phyloP scores from a whole-genome alignment of 2,888 invertebrate genomes.

The Lasius fuliginosus region DNA sequence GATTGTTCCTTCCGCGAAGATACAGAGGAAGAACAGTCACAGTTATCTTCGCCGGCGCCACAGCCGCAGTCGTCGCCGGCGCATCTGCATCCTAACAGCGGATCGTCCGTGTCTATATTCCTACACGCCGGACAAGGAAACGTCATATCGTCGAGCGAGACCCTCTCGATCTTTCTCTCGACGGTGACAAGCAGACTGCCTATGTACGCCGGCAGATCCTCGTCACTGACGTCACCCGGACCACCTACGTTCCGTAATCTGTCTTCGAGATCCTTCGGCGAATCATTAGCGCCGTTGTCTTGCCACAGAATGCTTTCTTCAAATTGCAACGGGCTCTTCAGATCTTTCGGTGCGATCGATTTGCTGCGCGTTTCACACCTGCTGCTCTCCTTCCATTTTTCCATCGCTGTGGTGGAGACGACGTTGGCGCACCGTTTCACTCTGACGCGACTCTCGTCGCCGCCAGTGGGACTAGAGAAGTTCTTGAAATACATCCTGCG shows the following conservation, averaged over 20 bases:
- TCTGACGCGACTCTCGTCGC: slow-evolving; percentile 73
- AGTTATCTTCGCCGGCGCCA: slow-evolving; percentile 77
- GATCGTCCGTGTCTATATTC: slow-evolving; percentile 85
- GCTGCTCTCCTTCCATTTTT: slow-evolving; percentile 82
- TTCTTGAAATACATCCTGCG: slow-evolving; percentile 72
- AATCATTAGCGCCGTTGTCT: slow-evolving; percentile 32
- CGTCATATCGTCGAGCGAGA: slow-evolving; percentile 89
- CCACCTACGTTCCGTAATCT: slow-evolving; percentile 68
- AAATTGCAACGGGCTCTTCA: slow-evolving; percentile 82
- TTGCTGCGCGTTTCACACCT: slow-evolving; percentile 80
- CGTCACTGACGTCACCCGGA: slow-evolving; percentile 84
- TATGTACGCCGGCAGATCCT: slow-evolving; percentile 89
- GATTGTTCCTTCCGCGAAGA: slow-evolving; percentile 82
- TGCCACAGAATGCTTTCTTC: slow-evolving; percentile 76
- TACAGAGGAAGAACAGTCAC: slow-evolving; percentile 76
- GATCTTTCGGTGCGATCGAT: slow-evolving; percentile 78
- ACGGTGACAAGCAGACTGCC: slow-evolving; percentile 90
- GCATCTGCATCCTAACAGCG: slow-evolving; percentile 84
- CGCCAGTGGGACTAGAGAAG: slow-evolving; percentile 75
- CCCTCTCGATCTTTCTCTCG: slow-evolving; percentile 90
- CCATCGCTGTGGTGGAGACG: slow-evolving; percentile 79
- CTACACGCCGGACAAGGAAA: slow-evolving; percentile 88
- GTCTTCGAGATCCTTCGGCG: slow-evolving; percentile 56
- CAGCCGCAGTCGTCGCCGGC: slow-evolving; percentile 82
- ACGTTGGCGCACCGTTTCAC: slow-evolving; percentile 79